These are phyloP conservation scores for Saccopteryx bilineata DNA, from an alignment of 2,113 vertebrate species.

Conservation along the genomic window DNA sequence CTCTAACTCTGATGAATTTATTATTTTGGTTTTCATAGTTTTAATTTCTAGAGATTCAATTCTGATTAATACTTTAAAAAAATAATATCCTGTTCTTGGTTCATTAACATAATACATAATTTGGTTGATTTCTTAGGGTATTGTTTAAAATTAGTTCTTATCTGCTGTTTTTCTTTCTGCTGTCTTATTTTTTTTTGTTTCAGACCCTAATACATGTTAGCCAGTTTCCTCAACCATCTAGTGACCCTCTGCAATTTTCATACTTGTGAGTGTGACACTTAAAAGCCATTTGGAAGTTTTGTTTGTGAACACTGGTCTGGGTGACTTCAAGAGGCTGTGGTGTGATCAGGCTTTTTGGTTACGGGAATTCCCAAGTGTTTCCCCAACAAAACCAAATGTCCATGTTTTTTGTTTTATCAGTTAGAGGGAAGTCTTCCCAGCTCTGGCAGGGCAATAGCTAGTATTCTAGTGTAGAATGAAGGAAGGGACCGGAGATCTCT, in stretches of 20 bases:
- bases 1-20: slow-evolving; percentile 38
- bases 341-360: background rate
- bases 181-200: background rate
- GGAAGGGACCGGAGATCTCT: background rate
- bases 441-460: background rate
- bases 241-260: background rate
- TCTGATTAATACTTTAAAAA: background rate
- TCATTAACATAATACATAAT: background rate
- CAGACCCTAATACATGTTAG: background rate
- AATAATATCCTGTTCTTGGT: background rate
- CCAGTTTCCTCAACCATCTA: background rate
- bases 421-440: background rate
- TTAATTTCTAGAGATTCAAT: background rate
- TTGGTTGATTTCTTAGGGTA: background rate
- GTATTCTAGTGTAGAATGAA: background rate
- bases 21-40: slow-evolving; percentile 42
- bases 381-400: background rate
- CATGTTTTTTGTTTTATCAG: background rate
- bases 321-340: background rate
- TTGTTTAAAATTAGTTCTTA: background rate
- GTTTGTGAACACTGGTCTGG: background rate
- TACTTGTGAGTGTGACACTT: background rate
- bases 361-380: background rate
- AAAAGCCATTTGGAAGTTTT: slow-evolving; percentile 16
- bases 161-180: background rate